phyloP scores from a whole-genome alignment of 2,797 vertebrate species.

The Peromyscus nudipes region DNA sequence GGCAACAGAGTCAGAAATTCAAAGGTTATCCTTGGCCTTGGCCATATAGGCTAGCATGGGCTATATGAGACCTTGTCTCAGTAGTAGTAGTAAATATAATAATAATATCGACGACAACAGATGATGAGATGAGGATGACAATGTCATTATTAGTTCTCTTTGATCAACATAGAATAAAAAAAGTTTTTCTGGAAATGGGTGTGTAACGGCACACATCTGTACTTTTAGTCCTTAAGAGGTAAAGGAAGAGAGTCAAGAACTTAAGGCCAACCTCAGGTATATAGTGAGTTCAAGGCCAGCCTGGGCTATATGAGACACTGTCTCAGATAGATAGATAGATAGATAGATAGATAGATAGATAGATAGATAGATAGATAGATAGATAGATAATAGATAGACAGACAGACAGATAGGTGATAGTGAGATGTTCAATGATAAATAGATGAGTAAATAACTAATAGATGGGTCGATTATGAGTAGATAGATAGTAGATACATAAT shows the following conservation, averaged over 20 bases:
- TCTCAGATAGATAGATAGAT: background rate
- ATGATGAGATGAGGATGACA: background rate
- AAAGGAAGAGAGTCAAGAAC: background rate
- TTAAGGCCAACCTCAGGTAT: background rate
- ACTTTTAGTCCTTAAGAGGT: background rate
- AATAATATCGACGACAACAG: background rate
- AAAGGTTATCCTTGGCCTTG: background rate
- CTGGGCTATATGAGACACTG: background rate
- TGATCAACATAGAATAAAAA: background rate
- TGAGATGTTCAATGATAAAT: background rate
- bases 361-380: background rate
- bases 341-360: background rate
- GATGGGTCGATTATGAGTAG: background rate
- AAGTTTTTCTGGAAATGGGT: background rate
- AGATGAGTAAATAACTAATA: background rate
- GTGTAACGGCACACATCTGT: background rate
- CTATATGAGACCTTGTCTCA: background rate
- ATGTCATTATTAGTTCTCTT: background rate
- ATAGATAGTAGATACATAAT: background rate
- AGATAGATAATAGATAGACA: background rate
- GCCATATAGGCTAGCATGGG: background rate
- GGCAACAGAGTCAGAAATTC: background rate
- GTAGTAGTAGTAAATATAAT: background rate
- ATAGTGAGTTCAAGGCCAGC: background rate
- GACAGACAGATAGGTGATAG: background rate